phyloP scores from a whole-genome alignment of 2,888 invertebrate species.

The Spilarctia lutea region DNA sequence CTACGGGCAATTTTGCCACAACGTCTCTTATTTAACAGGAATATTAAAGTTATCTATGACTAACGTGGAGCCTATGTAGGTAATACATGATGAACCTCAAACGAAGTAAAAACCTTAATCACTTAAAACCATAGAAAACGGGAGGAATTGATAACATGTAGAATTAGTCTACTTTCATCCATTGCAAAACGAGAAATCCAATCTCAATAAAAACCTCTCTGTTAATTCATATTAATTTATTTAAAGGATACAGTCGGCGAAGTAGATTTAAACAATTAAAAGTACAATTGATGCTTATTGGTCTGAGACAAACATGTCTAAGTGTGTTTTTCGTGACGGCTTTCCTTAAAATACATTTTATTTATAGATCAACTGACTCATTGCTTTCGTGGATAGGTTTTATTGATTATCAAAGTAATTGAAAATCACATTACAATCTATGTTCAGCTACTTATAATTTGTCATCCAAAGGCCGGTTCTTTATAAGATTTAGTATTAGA shows the following conservation, averaged over 20 bases:
- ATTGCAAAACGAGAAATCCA: background rate
- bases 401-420: conserved; percentile 51
- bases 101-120: background rate
- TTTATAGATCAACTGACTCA: conserved; percentile 54
- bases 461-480: conserved; percentile 29
- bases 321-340: conserved; percentile 56
- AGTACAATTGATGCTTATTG: conserved; percentile 33
- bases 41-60: background rate
- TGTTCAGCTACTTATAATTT: conserved; percentile 41
- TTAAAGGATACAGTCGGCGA: background rate
- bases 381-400: conserved; percentile 52
- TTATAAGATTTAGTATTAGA: conserved; percentile 34
- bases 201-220: background rate
- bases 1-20: background rate
- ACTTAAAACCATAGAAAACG: background rate
- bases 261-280: background rate
- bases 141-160: background rate
- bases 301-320: conserved; percentile 44
- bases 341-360: conserved; percentile 57
- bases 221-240: background rate
- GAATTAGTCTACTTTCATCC: background rate
- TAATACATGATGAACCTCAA: background rate
- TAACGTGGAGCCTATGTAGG: background rate
- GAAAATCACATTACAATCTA: conserved; percentile 38
- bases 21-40: background rate